phyloP scores from a whole-genome alignment of 1,140 invertebrate species.

The Palaemon carinicauda region DNA sequence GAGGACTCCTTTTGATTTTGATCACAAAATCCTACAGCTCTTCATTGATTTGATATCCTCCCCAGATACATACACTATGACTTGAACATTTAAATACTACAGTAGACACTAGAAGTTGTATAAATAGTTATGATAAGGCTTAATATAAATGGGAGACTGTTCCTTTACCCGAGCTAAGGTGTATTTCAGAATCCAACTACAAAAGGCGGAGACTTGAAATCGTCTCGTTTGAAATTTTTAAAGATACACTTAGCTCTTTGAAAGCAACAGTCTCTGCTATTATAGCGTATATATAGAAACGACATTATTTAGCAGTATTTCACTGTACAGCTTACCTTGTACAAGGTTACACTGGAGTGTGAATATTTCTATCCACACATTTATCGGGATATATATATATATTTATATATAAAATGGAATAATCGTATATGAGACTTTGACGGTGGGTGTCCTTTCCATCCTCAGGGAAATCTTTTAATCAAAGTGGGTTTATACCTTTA shows the following conservation, averaged over 20 bases:
- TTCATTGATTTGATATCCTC: not conserved
- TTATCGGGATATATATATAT: constrained; percentile 11
- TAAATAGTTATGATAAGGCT: constrained; percentile 46
- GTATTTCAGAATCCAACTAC: no score
- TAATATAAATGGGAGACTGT: constrained; percentile 24
- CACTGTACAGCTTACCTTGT: constrained; percentile 51
- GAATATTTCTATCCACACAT: constrained; percentile 33
- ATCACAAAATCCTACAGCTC: constrained; percentile 8
- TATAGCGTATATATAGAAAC: not conserved
- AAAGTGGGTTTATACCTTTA: not conserved
- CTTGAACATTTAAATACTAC: constrained; percentile 42
- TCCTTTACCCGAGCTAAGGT: not conserved
- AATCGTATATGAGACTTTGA: not conserved
- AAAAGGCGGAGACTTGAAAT: no score
- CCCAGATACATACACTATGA: constrained; percentile 2
- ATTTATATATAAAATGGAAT: constrained; percentile 42
- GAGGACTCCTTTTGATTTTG: constrained; percentile 29
- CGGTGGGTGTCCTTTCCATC: not conserved
- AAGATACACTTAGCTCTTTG: not conserved
- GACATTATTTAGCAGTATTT: constrained; percentile 30
- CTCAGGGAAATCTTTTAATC: not conserved
- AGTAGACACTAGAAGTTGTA: constrained; percentile 44
- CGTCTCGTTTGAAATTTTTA: not conserved
- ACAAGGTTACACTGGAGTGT: constrained; percentile 50
- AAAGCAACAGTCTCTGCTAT: not conserved